These are phyloP conservation scores for Brachyhypopomus occidentalis DNA, from an alignment of 2,113 vertebrate species.

Conservation along the genomic window DNA sequence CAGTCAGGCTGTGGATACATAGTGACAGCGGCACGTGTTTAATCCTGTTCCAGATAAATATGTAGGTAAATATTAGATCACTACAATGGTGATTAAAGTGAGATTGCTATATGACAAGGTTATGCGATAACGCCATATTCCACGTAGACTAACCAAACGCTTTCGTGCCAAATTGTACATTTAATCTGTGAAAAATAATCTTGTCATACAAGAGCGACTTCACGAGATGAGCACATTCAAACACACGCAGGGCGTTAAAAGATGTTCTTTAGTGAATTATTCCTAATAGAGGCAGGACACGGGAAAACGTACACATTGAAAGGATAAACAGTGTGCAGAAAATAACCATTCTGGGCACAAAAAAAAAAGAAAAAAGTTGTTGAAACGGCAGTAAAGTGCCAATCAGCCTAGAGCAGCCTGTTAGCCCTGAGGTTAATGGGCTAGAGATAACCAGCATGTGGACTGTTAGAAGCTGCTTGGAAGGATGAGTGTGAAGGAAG, in stretches of 20 bases:
- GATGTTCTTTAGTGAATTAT: neutral
- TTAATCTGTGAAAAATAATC: neutral
- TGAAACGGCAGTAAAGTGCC: conserved; percentile 28
- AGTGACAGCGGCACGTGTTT: no score
- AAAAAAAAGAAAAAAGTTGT: neutral
- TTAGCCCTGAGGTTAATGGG: neutral
- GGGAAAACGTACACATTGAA: conserved; percentile 12
- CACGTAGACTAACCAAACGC: no score
- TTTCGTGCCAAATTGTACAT: neutral
- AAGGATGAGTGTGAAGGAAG: no score
- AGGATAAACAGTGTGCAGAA: neutral
- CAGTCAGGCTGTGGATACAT: no score
- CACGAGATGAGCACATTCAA: no score
- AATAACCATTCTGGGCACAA: neutral
- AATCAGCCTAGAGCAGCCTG: conserved; percentile 8
- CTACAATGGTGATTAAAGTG: no score
- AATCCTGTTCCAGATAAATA: no score
- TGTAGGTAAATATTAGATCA: no score
- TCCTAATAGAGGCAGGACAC: neutral
- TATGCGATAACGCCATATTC: no score
- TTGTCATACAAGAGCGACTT: neutral
- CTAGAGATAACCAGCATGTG: conserved; percentile 1
- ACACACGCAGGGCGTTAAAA: neutral
- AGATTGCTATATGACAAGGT: no score
- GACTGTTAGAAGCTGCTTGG: neutral